These are phyloP conservation scores for Myotis daubentonii DNA, from an alignment of 2,797 vertebrate genomes.

Conservation along the genomic window DNA sequence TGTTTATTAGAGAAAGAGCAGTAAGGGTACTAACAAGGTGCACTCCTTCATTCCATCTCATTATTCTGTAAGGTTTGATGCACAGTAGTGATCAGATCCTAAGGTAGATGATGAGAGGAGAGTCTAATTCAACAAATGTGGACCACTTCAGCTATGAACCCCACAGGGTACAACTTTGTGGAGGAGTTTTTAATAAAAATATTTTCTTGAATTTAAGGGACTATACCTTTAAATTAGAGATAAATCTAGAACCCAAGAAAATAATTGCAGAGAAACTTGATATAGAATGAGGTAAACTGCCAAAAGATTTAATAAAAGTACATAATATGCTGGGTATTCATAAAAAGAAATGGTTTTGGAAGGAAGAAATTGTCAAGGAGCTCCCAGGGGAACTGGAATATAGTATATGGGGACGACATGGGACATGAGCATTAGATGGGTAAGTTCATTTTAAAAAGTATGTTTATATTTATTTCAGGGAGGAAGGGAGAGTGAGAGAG, in stretches of 20 bases:
- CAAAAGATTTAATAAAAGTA: neutral
- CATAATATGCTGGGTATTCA: neutral
- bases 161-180: neutral
- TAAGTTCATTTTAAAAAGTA: neutral
- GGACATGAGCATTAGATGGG: neutral
- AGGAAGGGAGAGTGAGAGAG: too few relatives aligned
- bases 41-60: neutral
- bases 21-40: neutral
- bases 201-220: neutral
- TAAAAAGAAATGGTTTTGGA: neutral
- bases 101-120: neutral
- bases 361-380: neutral
- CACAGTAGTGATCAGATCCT: neutral
- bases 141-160: neutral
- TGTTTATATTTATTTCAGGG: too few relatives aligned
- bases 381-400: neutral
- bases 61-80: neutral
- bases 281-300: neutral
- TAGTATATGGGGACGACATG: accelerated
- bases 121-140: neutral
- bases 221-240: neutral
- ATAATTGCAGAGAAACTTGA: neutral
- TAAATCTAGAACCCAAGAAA: neutral
- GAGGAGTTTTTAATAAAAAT: neutral
- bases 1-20: neutral